Evolutionary conservation across 1,140 invertebrate genomes (phyloP).

Genomic region (Dysdera silvatica): DNA sequence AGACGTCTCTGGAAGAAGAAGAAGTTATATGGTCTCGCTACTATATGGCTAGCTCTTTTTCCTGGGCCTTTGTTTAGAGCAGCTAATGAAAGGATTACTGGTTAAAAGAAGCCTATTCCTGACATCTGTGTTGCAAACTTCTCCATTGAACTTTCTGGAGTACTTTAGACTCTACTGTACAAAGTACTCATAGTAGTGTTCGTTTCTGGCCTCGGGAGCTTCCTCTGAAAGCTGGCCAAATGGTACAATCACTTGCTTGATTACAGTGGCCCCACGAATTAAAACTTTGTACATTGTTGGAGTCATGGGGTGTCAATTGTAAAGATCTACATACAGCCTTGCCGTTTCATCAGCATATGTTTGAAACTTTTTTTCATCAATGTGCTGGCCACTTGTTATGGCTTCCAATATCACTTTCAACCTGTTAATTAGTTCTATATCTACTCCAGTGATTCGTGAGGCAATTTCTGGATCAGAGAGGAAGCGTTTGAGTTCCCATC

Average conservation of each 20-base stretch:
- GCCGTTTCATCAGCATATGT: neutral
- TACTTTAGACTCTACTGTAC: neutral
- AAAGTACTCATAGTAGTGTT: too few relatives aligned
- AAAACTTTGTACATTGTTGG: conserved; percentile 13
- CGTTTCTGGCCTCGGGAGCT: neutral
- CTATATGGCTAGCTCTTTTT: neutral
- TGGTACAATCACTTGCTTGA: neutral
- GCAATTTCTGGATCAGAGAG: conserved; percentile 6
- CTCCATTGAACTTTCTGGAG: conserved; percentile 7
- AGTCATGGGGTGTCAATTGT: conserved; percentile 14
- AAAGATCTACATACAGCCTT: conserved; percentile 4
- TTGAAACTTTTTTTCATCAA: conserved; percentile 2
- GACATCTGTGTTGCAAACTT: conserved; percentile 5
- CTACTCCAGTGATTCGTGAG: neutral
- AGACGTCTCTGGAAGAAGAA: too few relatives aligned
- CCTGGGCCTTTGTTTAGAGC: neutral
- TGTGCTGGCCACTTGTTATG: neutral
- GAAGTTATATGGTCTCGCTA: neutral
- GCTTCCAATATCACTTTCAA: conserved; percentile 7
- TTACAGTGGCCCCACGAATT: conserved; percentile 2
- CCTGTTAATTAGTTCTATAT: neutral
- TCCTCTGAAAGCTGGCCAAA: conserved; percentile 7
- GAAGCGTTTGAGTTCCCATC: conserved; percentile 16
- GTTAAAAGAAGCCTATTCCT: neutral
- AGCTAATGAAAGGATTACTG: neutral